Conservation (phyloP, 2,797 vertebrate species). For the Hapalemur alaotrensis region DNA sequence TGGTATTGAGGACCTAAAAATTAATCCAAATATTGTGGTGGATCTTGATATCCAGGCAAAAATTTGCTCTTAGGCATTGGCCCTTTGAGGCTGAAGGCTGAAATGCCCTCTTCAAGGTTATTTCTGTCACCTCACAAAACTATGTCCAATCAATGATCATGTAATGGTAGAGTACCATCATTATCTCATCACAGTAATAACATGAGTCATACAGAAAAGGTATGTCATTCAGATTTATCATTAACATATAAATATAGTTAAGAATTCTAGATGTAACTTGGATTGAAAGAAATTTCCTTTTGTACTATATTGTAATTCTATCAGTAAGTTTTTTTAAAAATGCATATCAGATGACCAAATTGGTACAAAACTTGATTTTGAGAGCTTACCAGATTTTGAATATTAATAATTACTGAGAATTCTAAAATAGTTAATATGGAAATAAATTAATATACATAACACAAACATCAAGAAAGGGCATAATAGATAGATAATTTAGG, state of each 20-base stretch:
- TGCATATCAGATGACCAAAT: not conserved
- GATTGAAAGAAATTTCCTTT: constrained; percentile 12
- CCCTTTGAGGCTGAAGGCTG: not conserved
- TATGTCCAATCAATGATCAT: not conserved
- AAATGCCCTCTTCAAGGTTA: not conserved
- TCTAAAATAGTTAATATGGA: not conserved
- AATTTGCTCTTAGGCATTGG: not conserved
- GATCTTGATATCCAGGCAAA: not conserved
- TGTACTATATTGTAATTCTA: not conserved
- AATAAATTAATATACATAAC: not conserved
- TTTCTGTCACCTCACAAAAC: not conserved
- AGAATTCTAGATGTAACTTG: not conserved
- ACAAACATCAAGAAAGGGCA: not conserved
- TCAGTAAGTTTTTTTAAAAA: not conserved
- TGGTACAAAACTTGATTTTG: not conserved
- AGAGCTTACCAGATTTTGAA: not conserved
- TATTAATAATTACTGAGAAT: not conserved
- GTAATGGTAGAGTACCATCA: not conserved
- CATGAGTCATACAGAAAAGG: not conserved
- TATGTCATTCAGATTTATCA: not conserved
- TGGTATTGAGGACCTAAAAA: constrained; percentile 1
- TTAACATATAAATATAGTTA: not conserved
- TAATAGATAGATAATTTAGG: not conserved
- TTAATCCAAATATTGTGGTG: not conserved
- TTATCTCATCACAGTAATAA: not conserved